Percentiles rank a stretch among this genome's conserved stretches.
phyloP scores from a whole-genome alignment of 2,888 invertebrate species.

The Pachydiplax longipennis region DNA sequence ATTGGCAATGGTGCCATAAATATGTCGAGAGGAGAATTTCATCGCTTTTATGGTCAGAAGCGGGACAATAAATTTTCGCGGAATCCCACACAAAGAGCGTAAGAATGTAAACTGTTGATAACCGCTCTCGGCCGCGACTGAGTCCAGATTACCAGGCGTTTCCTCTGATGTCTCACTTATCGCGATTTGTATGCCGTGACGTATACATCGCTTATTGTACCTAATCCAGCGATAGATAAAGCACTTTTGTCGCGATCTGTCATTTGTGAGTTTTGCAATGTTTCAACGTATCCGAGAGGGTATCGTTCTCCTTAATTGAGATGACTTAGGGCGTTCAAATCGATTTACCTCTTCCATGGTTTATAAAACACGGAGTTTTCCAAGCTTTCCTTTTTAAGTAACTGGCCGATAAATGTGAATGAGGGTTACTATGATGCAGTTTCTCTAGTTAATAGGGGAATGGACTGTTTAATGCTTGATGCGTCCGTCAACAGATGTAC shows the following conservation, averaged over 20 bases:
- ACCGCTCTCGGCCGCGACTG: neutral
- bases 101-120: neutral
- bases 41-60: neutral
- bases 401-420: too few relatives aligned
- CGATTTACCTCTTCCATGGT: too few relatives aligned
- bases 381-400: too few relatives aligned
- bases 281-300: neutral
- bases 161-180: neutral
- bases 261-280: neutral
- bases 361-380: too few relatives aligned
- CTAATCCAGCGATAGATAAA: neutral
- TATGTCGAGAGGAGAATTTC: neutral
- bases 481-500: too few relatives aligned
- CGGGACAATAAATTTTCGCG: neutral
- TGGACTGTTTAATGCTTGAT: too few relatives aligned
- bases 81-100: neutral
- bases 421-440: too few relatives aligned
- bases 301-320: neutral
- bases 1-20: neutral
- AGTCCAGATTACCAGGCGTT: neutral
- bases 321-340: neutral
- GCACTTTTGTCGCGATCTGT: neutral
- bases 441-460: too few relatives aligned
- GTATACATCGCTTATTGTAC: neutral
- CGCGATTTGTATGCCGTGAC: neutral